A percentile compares a stretch with the other conserved stretches of the same genome.
Evolutionary conservation across 2,113 vertebrate species (phyloP).

Genomic region (Actinemys pallida): DNA sequence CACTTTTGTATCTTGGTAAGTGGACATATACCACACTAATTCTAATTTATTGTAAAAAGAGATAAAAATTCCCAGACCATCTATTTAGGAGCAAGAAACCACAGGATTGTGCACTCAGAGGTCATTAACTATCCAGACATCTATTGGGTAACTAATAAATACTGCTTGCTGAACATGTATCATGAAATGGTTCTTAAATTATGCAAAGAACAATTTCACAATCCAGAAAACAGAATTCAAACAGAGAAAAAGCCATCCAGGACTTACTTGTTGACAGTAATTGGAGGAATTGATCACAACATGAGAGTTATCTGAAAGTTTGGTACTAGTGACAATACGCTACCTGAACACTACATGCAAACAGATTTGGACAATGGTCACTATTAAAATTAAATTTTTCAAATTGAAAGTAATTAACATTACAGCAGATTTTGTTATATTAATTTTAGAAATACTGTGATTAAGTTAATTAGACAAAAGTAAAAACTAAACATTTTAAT

Average conservation of each 20-base stretch:
- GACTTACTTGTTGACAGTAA: slow-evolving; percentile 21
- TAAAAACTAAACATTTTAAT: background rate
- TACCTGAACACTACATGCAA: background rate
- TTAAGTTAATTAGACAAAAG: background rate
- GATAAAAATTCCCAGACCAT: slow-evolving; percentile 54
- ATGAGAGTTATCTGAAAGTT: slow-evolving; percentile 33
- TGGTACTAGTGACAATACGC: background rate
- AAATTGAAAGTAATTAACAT: background rate
- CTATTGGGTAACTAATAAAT: slow-evolving; percentile 71
- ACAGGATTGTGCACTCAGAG: slow-evolving; percentile 51
- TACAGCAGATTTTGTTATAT: background rate
- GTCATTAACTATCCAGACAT: slow-evolving; percentile 67
- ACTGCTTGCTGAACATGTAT: slow-evolving; percentile 65
- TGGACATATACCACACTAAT: slow-evolving; percentile 7
- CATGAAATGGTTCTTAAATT: slow-evolving; percentile 47
- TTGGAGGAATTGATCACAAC: background rate
- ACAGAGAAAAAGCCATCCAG: slow-evolving; percentile 47
- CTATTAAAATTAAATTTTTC: background rate
- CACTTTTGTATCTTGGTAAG: slow-evolving; percentile 20
- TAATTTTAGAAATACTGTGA: slow-evolving; percentile 5
- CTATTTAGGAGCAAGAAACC: slow-evolving; percentile 52
- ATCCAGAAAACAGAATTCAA: slow-evolving; percentile 66
- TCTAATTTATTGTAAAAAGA: slow-evolving; percentile 41
- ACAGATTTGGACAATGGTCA: background rate
- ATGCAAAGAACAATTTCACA: slow-evolving; percentile 63